Percentiles rank a stretch among this genome's conserved stretches.
Conservation (phyloP, 2,113 vertebrate species). For the Anhinga rufa region DNA sequence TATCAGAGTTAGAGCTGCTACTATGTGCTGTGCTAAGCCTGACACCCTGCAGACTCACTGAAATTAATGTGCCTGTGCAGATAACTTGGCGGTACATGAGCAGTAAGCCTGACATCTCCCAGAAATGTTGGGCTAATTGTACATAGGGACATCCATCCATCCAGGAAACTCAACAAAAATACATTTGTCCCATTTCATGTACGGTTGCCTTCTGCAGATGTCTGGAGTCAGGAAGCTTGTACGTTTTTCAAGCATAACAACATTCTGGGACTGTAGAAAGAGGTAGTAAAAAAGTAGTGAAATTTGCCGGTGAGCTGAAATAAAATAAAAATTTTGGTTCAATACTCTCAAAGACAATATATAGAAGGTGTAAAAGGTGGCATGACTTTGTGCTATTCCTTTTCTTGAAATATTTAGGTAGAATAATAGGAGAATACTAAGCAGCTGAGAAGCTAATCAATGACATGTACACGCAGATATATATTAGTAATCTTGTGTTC, state of each 20-base stretch:
- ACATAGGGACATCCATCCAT: neutral
- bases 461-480: neutral
- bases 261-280: neutral
- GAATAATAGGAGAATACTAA: neutral
- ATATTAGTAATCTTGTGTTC: constrained; percentile 29
- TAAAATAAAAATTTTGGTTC: neutral
- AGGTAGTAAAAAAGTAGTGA: neutral
- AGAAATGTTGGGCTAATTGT: neutral
- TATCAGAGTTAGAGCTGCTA: neutral
- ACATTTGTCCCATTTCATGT: neutral
- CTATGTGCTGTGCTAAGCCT: neutral
- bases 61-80: neutral
- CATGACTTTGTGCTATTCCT: neutral
- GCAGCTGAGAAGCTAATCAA: constrained; percentile 45
- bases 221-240: neutral
- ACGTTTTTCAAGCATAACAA: accelerated
- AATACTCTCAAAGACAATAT: neutral
- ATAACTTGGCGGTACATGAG: neutral
- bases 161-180: neutral
- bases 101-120: neutral
- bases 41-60: neutral
- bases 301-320: neutral
- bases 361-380: neutral
- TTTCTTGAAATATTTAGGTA: neutral
- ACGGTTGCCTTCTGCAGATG: accelerated